These are phyloP conservation scores for Anhinga rufa DNA, from an alignment of 2,113 vertebrate species.

Conservation along the genomic window DNA sequence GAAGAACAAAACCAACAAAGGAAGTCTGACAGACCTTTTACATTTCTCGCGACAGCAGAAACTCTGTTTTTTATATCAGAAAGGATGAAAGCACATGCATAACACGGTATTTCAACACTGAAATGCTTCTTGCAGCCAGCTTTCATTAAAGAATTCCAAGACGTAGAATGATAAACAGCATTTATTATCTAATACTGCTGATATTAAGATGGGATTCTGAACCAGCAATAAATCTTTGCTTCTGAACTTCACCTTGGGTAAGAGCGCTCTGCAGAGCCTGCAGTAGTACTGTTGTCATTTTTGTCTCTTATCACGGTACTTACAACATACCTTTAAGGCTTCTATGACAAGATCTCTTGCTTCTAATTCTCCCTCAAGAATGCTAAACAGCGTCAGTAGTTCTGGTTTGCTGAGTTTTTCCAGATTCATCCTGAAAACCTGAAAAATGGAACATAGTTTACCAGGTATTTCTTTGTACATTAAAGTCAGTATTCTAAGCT, in stretches of 20 bases:
- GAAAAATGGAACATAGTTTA: background rate
- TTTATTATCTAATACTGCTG: background rate
- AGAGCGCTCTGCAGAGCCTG: background rate
- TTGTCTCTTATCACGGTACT: background rate
- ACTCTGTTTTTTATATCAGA: background rate
- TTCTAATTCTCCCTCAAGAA: slow-evolving; percentile 96
- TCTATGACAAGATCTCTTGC: slow-evolving; percentile 95
- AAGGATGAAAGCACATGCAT: rapidly evolving
- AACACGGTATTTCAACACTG: background rate
- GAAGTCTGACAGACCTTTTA: background rate
- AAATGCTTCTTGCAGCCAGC: background rate
- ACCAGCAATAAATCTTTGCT: background rate
- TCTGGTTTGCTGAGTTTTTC: slow-evolving; percentile 94
- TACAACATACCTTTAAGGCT: slow-evolving; percentile 87
- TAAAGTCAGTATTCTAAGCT: background rate
- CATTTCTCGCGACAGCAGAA: background rate
- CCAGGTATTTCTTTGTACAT: background rate
- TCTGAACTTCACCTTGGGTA: background rate
- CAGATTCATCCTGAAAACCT: slow-evolving; percentile 91
- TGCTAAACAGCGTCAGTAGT: slow-evolving; percentile 91
- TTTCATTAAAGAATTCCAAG: background rate
- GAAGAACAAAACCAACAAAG: background rate
- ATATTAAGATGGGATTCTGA: background rate
- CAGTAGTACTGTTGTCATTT: background rate
- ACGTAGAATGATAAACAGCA: background rate